Conservation (phyloP, 2,113 vertebrate species). For the Muntiacus reevesi region DNA sequence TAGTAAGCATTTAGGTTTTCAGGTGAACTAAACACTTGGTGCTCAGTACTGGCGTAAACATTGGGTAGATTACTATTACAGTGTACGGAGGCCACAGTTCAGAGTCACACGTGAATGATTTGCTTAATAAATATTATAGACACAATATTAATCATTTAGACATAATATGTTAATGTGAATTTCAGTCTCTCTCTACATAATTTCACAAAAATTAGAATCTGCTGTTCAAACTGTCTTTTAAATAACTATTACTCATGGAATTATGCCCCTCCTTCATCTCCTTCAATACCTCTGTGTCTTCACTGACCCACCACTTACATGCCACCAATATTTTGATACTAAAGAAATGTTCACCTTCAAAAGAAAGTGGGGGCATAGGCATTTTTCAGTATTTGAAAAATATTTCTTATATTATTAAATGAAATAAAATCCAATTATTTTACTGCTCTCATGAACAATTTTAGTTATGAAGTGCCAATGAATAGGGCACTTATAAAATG, state of each 20-base stretch:
- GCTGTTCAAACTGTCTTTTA: neutral
- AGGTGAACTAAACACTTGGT: neutral
- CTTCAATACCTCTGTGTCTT: neutral
- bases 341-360: neutral
- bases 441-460: neutral
- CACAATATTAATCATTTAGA: neutral
- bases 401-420: neutral
- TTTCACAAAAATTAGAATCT: slow-evolving; percentile 6
- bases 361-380: neutral
- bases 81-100: neutral
- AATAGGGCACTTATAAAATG: slow-evolving; percentile 15
- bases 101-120: neutral
- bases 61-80: neutral
- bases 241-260: neutral
- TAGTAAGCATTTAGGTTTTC: neutral
- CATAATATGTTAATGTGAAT: neutral
- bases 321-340: neutral
- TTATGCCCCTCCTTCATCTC: neutral
- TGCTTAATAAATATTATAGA: neutral
- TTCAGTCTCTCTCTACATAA: neutral
- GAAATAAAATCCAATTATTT: neutral
- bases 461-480: neutral
- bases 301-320: neutral
- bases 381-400: neutral
- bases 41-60: neutral